Percentiles rank a stretch among this genome's conserved stretches.
These are phyloP conservation scores for Bovichtus diacanthus DNA, from an alignment of 2,797 vertebrate genomes.

Conservation along the genomic window DNA sequence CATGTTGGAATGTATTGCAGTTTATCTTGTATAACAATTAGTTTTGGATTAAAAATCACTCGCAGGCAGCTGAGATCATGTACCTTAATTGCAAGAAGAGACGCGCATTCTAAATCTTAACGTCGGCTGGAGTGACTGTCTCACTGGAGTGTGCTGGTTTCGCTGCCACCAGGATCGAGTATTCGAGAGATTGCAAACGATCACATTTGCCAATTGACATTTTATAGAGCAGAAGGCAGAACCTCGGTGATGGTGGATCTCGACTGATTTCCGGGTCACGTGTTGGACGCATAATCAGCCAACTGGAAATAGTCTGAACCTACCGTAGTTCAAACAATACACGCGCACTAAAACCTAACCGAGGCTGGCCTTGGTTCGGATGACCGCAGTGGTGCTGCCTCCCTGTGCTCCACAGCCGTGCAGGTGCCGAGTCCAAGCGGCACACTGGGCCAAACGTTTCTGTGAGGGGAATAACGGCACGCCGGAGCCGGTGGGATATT, in stretches of 20 bases:
- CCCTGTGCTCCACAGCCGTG: neutral
- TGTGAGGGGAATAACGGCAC: neutral
- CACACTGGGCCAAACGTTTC: neutral
- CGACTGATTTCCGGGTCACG: slow-evolving; percentile 28
- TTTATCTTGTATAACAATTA: slow-evolving; percentile 80
- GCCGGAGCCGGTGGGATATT: neutral
- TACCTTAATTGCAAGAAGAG: slow-evolving; percentile 3
- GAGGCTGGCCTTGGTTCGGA: slow-evolving; percentile 30
- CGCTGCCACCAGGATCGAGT: neutral
- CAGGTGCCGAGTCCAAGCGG: slow-evolving; percentile 16
- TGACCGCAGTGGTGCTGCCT: slow-evolving; percentile 27
- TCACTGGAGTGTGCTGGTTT: neutral
- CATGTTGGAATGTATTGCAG: neutral
- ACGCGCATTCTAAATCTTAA: neutral
- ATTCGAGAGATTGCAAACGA: neutral
- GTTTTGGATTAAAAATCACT: neutral
- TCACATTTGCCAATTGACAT: neutral
- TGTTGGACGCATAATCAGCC: neutral
- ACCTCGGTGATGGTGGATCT: too few species aligned
- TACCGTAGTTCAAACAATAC: slow-evolving; percentile 2
- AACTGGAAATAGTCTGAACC: neutral
- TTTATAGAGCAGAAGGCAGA: neutral
- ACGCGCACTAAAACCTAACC: neutral
- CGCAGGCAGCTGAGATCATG: neutral
- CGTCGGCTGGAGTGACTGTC: neutral